Evolutionary conservation across 2,888 invertebrate genomes (phyloP).

Genomic region (Ochropleura leucogaster): DNA sequence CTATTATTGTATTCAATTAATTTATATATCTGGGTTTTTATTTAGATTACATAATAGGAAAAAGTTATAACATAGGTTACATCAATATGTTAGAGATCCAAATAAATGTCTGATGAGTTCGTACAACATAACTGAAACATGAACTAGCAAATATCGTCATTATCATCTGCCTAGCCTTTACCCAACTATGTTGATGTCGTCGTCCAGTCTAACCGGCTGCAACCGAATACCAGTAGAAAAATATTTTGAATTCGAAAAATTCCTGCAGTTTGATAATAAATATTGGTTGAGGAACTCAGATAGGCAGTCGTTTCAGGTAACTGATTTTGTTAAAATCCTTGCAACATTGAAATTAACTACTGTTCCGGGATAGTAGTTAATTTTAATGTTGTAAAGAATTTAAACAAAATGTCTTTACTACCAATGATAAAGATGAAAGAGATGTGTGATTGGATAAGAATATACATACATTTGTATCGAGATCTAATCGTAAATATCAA

Average conservation of each 20-base stretch:
- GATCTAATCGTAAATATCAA: conserved; percentile 10
- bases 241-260: too few relatives aligned
- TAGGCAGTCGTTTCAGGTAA: too few relatives aligned
- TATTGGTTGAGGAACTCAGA: too few relatives aligned
- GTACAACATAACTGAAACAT: background rate
- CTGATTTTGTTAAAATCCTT: too few relatives aligned
- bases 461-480: conserved; percentile 11
- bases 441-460: background rate
- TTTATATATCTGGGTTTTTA: too few relatives aligned
- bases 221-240: background rate
- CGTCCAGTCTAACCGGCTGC: background rate
- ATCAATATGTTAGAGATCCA: too few relatives aligned
- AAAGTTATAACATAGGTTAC: too few relatives aligned
- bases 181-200: background rate
- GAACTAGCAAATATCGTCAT: background rate
- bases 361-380: background rate
- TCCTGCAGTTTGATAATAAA: too few relatives aligned
- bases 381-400: background rate
- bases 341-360: too few relatives aligned
- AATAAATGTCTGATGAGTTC: background rate
- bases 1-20: too few relatives aligned
- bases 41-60: too few relatives aligned
- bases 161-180: background rate
- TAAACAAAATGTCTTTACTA: background rate
- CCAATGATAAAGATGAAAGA: background rate